Base-by-base conservation (phyloP, 2,888 invertebrate genomes). In the Diabrotica balteata region DNA sequence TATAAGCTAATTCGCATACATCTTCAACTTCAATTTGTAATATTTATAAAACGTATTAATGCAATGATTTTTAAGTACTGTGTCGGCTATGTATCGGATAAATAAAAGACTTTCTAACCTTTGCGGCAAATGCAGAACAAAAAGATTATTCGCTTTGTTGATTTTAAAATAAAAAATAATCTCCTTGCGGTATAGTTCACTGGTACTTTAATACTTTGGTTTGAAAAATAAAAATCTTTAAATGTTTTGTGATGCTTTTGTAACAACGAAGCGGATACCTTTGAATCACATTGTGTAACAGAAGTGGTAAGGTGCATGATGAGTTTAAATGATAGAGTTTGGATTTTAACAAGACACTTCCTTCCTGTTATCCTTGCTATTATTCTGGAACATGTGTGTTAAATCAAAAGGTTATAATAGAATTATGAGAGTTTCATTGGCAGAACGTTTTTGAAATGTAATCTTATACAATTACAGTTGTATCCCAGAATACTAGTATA, bases 51-150 rank as follows among this genome's bases (percentile, higher is more conserved):
- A 32, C 0, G 5, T 32, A 32, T 32, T 4, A 32, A 32, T 32
- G 32, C 32, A 4, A 32, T 32, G 32, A 32, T 32, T 32, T 32
- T 32, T 32, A 32, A 32, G 32, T 32, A 32, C 32, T 32, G 4
- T 32, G 32, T 5, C 32, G 32, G 32, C 32, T 32, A 32, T 32
- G 32, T 32, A 32, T 32, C 32, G 32, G 32, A 32, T 32, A 32
- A 32, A 32, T 32, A 45, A 44, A 55, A 60, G 44, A 65, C 63
- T 62, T 64, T 69, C 57, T 49, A 64, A 58, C 77, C 75, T 75
- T 75, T 75, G 77, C 77, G 75, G 76, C 74, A 69, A 64, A 62
- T n/a, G 54, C 43, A 45, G 46, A 55, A 61, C 50, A 66, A 54
- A 57, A 8, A n/a, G 55, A 4, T 57, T 17, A 45, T 45, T 45